Percentiles rank a stretch among this genome's conserved stretches.
These are phyloP conservation scores for Cyphomyrus discorhynchus DNA, from an alignment of 2,113 vertebrate genomes.

Conservation along the genomic window DNA sequence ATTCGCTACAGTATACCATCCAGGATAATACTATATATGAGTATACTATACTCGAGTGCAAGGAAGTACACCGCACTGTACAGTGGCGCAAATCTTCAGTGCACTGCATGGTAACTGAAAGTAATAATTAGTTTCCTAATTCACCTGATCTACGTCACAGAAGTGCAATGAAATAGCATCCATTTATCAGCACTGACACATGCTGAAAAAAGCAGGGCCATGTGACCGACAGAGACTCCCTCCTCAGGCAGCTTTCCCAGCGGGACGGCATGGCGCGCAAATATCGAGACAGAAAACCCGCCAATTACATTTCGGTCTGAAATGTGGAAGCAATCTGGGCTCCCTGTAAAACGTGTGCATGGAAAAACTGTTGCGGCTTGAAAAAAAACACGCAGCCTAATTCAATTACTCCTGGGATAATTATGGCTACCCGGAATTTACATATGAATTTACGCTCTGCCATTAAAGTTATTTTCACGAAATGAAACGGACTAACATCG, in stretches of 20 bases:
- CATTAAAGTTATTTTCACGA: background rate
- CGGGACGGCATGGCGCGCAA: background rate
- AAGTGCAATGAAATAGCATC: background rate
- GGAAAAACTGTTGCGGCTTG: background rate
- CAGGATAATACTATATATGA: background rate
- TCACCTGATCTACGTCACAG: background rate
- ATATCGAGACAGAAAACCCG: background rate
- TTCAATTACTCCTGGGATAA: background rate
- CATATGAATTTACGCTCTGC: background rate
- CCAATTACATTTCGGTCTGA: background rate
- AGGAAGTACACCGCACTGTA: background rate
- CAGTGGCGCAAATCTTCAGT: background rate
- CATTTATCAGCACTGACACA: background rate
- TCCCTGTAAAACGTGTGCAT: background rate
- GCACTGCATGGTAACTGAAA: background rate
- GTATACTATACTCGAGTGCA: background rate
- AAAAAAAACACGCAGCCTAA: background rate
- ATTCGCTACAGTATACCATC: background rate
- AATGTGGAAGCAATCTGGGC: background rate
- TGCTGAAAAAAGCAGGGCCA: background rate
- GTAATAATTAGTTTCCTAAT: background rate
- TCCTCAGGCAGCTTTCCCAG: background rate
- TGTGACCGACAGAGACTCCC: background rate
- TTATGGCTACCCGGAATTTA: conserved; percentile 2
- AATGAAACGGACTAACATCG: background rate